A percentile compares a stretch with the other conserved stretches of the same genome.
Evolutionary conservation across 30 jellyfish, hydroid and myxozoan genomes (phyloP).

Genomic region (Turritopsis rubra): DNA sequence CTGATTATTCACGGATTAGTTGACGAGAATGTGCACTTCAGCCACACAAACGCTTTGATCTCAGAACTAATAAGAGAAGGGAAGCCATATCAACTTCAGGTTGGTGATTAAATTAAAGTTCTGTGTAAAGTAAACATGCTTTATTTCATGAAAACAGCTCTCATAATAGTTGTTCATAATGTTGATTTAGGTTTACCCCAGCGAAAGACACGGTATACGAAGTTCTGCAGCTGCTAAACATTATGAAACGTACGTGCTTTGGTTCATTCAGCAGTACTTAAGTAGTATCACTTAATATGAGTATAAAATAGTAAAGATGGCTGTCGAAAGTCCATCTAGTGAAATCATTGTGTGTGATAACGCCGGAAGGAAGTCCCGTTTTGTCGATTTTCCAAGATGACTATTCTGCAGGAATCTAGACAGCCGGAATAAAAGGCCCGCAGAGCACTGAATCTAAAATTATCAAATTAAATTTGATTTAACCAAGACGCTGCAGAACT

Average conservation of each 20-base stretch:
- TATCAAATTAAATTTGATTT: neutral
- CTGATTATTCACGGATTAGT: constrained; percentile 76
- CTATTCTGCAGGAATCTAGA: neutral
- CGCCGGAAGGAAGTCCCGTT: neutral
- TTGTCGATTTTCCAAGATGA: neutral
- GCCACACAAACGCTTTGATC: constrained; percentile 71
- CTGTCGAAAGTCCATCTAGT: neutral
- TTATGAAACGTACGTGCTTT: constrained; percentile 55
- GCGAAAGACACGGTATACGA: constrained; percentile 85
- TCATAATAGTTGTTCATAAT: neutral
- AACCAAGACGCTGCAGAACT: neutral
- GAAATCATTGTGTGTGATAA: neutral
- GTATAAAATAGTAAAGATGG: neutral
- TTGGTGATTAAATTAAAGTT: constrained; percentile 8
- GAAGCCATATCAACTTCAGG: constrained; percentile 87
- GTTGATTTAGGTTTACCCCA: constrained; percentile 69
- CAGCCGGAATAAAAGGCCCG: neutral
- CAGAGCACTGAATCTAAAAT: neutral
- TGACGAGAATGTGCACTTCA: constrained; percentile 89
- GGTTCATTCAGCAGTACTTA: constrained; percentile 61
- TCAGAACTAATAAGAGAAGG: constrained; percentile 64
- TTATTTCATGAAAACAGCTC: neutral
- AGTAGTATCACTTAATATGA: neutral
- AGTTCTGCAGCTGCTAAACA: constrained; percentile 86
- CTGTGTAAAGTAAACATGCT: neutral